Base-by-base conservation (phyloP, 2,113 vertebrate species). In the Perccottus glenii region DNA sequence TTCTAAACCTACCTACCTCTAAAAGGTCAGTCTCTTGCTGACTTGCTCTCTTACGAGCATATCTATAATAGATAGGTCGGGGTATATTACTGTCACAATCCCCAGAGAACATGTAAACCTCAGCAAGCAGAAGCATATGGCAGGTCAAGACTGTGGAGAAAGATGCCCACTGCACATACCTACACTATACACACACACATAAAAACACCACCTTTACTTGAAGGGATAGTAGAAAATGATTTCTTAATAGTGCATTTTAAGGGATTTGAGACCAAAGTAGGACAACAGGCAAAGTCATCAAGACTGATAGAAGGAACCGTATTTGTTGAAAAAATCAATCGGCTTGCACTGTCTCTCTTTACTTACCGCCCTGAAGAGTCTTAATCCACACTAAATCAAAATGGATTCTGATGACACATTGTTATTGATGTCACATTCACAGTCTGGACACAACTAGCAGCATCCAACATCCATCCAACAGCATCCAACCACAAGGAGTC, bases 301-400 rank as follows among this genome's bases (percentile, higher is more conserved):
- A 60, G 47, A 73, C 38, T 19, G 69, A 70, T 48, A 70, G 48
- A 64, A 68, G 65, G 53, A 78, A 67, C 0, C 9, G 63, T 16
- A 47, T 15, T 49, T 44, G 80, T 64, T 2, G 50, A 71, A 58
- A 73, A 81, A 84, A 89, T 84, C 70, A 70, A 83, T 79, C 65
- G 7, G 50, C 48, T 63, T 60, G 2, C 5, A 48, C 27, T 19
- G 56, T 53, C 58, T 64, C 9, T 61, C 38, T 12, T 47, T 14
- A 36, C 60, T 47, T 63, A 59, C 43, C 12, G 6, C 16, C 51
- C 61, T 0, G 15, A 58, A 50, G 58, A 61, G 14, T 60, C 47
- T 70, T 77, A 77, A 83, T 79, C 78, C 50, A 19, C 19, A 56
- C 19, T 44, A 49, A 77, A 73, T 75, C 75, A 77, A 81, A 71